Base-by-base conservation (phyloP, 2,797 vertebrate species). In the Sarcoramphus papa region DNA sequence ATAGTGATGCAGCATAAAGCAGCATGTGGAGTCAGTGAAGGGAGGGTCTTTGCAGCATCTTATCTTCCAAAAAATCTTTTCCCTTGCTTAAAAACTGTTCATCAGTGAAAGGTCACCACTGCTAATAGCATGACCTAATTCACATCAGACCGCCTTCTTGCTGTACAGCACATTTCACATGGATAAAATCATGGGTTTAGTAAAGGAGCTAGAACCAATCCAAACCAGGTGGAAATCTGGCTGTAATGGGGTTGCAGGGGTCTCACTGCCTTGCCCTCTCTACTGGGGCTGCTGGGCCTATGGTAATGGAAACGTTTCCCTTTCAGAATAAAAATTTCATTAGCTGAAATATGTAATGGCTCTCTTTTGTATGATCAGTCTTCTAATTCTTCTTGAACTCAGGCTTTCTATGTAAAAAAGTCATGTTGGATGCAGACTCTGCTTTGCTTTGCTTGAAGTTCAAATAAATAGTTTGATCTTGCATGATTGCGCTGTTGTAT, bases 1-100 rank as follows among this genome's bases (percentile, higher is more conserved):
- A 51, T 47, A 67, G 79, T 43, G 9, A 85, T 3, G 1, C 31
- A 78, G 47, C 48, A 23, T 87, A 67, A 95, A 84, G 72, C 48
- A 90, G 65, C 50, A 28, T 47, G 43, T 37, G 23, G 68, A 95
- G 51, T 73, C 80, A 81, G 64, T 14, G 77, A 35, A 68, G 43
- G 63, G 60, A 77, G 8, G 23, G 17, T 20, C 54, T 84, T 47
- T 21, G 18, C 24, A 40, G 35, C 37, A 1, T 45, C 88, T 92
- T 93, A 68, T 56, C 53, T 92, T 95, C 73, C 48, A 94, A 76
- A 73, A 94, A 67, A 31, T 67, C 64, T 53, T 91, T 81, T 91
- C 35, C 35, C 22, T 50, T 81, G 30, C 79, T 67, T 80, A 80
- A 78, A 88, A 85, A 70, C 47, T 91, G 4, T 82, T 56, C 22